These are phyloP conservation scores for Halictus rubicundus DNA, from an alignment of 1,140 invertebrate species.

Conservation along the genomic window DNA sequence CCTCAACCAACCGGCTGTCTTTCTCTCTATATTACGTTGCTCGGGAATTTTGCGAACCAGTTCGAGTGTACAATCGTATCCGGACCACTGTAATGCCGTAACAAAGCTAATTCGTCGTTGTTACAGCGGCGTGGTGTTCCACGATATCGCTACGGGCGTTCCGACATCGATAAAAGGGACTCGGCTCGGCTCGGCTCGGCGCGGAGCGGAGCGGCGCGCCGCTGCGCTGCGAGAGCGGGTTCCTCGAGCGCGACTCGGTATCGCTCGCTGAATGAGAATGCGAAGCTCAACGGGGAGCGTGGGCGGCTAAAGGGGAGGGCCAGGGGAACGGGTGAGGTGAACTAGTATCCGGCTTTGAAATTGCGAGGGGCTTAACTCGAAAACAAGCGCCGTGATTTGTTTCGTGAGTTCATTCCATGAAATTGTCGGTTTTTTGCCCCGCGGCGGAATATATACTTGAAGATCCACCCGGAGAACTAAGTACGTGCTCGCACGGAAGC, in stretches of 20 bases:
- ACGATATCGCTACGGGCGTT: slow-evolving; percentile 47
- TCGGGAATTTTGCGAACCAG: slow-evolving; percentile 44
- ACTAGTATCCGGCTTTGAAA: slow-evolving; percentile 38
- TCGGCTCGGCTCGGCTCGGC: no score
- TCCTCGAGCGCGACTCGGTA: slow-evolving; percentile 22
- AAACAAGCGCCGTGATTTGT: slow-evolving; percentile 48
- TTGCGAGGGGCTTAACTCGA: slow-evolving; percentile 41
- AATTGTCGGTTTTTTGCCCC: slow-evolving; percentile 27
- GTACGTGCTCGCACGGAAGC: slow-evolving; percentile 16
- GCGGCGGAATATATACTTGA: slow-evolving; percentile 6
- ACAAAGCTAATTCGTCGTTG: slow-evolving; percentile 68
- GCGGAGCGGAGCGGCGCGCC: no score
- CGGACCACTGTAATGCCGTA: slow-evolving; percentile 56
- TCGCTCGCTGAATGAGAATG: slow-evolving; percentile 50
- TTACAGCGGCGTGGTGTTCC: slow-evolving; percentile 45
- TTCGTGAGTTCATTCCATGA: slow-evolving; percentile 18
- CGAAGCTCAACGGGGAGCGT: slow-evolving; percentile 22
- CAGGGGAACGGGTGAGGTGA: slow-evolving; percentile 16
- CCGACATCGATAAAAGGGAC: slow-evolving; percentile 41
- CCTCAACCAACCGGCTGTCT: not conserved
- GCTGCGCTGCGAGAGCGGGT: not conserved
- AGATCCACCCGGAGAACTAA: not conserved
- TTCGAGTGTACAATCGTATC: slow-evolving; percentile 40
- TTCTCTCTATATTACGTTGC: slow-evolving; percentile 14
- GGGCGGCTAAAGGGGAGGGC: not conserved